A percentile compares a stretch with the other conserved stretches of the same genome.
phyloP scores from a whole-genome alignment of 2,113 vertebrate genomes.

The Equus quagga region DNA sequence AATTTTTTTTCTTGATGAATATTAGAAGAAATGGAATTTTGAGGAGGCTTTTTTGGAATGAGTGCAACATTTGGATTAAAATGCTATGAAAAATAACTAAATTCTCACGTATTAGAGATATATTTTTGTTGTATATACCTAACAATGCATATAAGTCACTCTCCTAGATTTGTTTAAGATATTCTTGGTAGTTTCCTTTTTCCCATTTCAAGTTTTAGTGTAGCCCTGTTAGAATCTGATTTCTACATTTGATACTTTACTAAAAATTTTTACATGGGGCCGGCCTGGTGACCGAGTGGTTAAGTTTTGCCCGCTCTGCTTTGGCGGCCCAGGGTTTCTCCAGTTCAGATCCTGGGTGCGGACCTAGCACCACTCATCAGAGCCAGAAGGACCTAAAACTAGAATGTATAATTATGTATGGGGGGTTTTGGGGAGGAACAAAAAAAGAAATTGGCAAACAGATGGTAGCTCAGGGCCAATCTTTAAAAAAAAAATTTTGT shows the following conservation, averaged over 20 bases:
- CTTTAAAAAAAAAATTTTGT: background rate
- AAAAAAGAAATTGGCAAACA: too few relatives aligned
- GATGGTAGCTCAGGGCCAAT: too few relatives aligned
- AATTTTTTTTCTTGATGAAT: conserved; percentile 10
- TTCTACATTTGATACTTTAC: background rate
- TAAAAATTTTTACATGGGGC: background rate
- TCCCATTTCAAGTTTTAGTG: background rate
- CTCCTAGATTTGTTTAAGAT: conserved; percentile 30
- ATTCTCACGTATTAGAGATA: background rate
- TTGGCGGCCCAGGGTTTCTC: too few relatives aligned
- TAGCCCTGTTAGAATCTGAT: conserved; percentile 8
- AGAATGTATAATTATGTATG: too few relatives aligned
- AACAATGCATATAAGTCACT: background rate
- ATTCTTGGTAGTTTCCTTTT: conserved; percentile 12
- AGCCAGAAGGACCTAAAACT: too few relatives aligned
- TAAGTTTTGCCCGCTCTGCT: too few relatives aligned
- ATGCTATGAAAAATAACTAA: background rate
- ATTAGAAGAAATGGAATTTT: conserved; percentile 48
- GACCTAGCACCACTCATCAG: too few relatives aligned
- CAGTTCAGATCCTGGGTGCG: too few relatives aligned
- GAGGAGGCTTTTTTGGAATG: background rate
- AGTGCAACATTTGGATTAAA: conserved; percentile 26
- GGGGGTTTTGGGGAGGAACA: too few relatives aligned
- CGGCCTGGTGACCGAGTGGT: too few relatives aligned
- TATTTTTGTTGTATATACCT: conserved; percentile 6